Base-by-base conservation (phyloP, 2,888 invertebrate species). In the Troides aeacus region DNA sequence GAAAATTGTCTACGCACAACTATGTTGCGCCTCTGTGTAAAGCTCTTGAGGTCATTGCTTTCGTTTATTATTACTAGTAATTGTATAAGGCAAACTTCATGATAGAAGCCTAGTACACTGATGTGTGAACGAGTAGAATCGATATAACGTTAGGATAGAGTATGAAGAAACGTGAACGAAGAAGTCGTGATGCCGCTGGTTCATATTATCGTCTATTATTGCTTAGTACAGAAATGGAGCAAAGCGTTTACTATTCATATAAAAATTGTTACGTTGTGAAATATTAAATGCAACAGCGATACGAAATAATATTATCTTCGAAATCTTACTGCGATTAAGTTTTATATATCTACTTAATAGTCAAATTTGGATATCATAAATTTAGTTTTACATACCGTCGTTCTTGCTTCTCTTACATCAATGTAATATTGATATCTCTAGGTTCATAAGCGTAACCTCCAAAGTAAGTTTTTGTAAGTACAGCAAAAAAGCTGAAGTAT, bases 1-100 rank as follows among this genome's bases (percentile, higher is more conserved):
- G 89, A 89, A 89, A 89, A 86, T 78, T 62, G 73, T 69, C 72
- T 76, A 78, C 76, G 72, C 68, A 68, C 69, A 79, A 79, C 78
- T 80, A 78, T 77, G 24, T 53, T 62, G 57, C 57, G 24, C 30
- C 24, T 69, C 77, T 74, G 78, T 78, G 81, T 23, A 58, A 58
- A 58, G 12, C 23, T 58, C 8, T 58, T 7, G 15, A 57, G 23
- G 23, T 12, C 5, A 15, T 15, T 12, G 57, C 57, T 57, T 57
- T 7, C 15, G 8, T 23, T 57, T 53, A n/a, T n/a, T 53, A 53
- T n/a, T 18, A 50, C 17, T 50, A 17, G 50, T 50, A 17, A 18
- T 17, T 50, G 50, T 18, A 4, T 15, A 17, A 0, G 2, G 50
- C 5, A 1, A 42, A 42, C 30, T 30, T 30, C 12, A 46, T 12